Evolutionary conservation across 2,888 invertebrate genomes (phyloP), one percentile per base, ranked within the genome.

Genomic region (Torymus tubicola): DNA sequence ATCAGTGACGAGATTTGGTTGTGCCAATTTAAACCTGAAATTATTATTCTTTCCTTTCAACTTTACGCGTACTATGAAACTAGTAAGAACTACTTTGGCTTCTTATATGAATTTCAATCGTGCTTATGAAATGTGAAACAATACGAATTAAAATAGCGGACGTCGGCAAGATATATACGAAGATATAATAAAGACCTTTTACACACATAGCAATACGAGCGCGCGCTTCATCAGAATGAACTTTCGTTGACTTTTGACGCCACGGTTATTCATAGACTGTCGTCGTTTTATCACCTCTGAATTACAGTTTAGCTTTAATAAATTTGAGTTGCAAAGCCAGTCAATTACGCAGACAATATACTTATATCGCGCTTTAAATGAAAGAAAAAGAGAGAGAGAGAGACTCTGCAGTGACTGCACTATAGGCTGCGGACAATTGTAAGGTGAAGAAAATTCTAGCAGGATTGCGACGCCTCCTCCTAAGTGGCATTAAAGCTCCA

Each of bases 401-500:
- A 42, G 42, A 42, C 42, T 42, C 42, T 5, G 8, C 42, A n/a
- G n/a, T n/a, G 42, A 42, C 42, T 42, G 42, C 42, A 42, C 8
- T 8, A 5, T n/a, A n/a, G n/a, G 42, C 42, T 5, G 42, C 42
- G 42, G 42, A 8, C 42, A 42, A 42, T 42, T 42, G 42, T 63
- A 52, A 65, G 58, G 68, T 18, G 68, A 78, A 73, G 55, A 73
- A 68, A 60, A 68, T 78, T 78, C 78, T 52, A 42, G 78, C 53
- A n/a, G 69, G 5, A 73, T 55, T 16, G 50, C 61, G 24, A 71
- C 52, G n/a, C 42, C 31, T 53, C 67, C 42, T 57, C 57, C 55
- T 16, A 72, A 73, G 68, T 64, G 79, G n/a, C 61, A 75, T 80
- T 75, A 75, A 75, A 80, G 60, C 58, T 53, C 53, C 75, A 65